phyloP scores from a whole-genome alignment of 1,140 invertebrate species.

The Hermetia illucens region DNA sequence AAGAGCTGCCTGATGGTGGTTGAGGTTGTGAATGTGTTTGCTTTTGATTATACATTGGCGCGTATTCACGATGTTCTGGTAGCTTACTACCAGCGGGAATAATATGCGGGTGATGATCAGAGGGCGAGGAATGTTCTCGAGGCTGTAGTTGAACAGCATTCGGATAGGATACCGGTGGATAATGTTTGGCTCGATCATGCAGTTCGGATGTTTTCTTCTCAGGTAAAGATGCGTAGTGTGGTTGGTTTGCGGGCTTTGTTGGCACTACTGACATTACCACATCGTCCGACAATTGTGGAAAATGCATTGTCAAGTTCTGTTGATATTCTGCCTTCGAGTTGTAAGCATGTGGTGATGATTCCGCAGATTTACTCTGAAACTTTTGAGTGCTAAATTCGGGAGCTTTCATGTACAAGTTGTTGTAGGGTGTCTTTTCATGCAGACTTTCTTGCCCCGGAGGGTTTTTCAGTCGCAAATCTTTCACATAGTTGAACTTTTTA shows the following conservation, averaged over 20 bases:
- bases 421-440: background rate
- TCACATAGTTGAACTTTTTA: constrained; percentile 7
- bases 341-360: background rate
- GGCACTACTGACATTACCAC: constrained; percentile 3
- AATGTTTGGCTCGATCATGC: too few relatives aligned
- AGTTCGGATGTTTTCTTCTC: too few relatives aligned
- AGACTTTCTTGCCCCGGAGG: background rate
- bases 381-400: constrained; percentile 2
- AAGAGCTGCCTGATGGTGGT: too few relatives aligned
- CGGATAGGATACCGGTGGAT: too few relatives aligned
- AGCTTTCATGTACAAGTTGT: background rate
- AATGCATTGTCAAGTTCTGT: background rate
- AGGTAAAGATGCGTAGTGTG: too few relatives aligned
- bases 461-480: constrained; percentile 7
- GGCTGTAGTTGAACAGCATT: too few relatives aligned
- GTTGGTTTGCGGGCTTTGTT: background rate
- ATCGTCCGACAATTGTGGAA: constrained; percentile 4
- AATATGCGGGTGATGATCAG: background rate
- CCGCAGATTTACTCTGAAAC: background rate
- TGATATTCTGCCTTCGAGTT: background rate
- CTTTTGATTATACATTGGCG: background rate
- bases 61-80: background rate
- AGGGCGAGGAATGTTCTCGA: background rate
- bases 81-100: background rate
- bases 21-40: background rate